Evolutionary conservation across 2,888 invertebrate genomes (phyloP), one percentile per base, ranked within the genome.

Genomic region (Trichogramma dendrolimi): DNA sequence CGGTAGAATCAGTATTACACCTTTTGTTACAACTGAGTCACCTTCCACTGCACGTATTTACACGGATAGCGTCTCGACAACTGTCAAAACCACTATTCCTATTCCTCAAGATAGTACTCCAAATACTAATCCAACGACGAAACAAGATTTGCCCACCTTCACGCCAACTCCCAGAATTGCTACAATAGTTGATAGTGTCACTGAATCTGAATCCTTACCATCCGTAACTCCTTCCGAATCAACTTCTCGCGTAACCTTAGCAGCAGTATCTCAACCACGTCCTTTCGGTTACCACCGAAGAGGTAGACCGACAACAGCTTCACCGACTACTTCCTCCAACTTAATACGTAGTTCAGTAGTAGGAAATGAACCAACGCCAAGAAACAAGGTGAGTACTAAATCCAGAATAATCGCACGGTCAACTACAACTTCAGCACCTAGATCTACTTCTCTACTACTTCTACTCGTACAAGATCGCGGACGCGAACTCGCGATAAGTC

Each of bases 251-350:
- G 69, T 66, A 65, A 68, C 68, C 57, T 64, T 76, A 62, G 77
- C 79, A 57, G 73, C 77, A 57, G 79, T 83, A 66, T 81, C 82
- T 69, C 83, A 82, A 75, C 82, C 83, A 67, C 77, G 83, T 74
- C 83, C 83, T 38, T 83, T 83, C 72, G 81, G 82, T 72, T 83
- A 80, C 68, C 79, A 80, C 48, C 76, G 81, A 69, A 76, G 81
- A 70, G 80, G 75, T 67, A 79, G 81, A 71, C 80, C 81, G 60
- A 77, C 71, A 38, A 66, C 71, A 59, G 60, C 71, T 49, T 69
- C 71, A 27, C 61, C 72, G 55, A 64, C 68, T 51, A 59, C 64
- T 42, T 27, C 27, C 27, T 67, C 71, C 65, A 69, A 73, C 46
- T 59, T 60, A 55, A 61, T 65, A 6, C 64, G 57, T 58, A 55